Conservation (phyloP, 1,140 invertebrate genomes). For the Zaprionus capensis region DNA sequence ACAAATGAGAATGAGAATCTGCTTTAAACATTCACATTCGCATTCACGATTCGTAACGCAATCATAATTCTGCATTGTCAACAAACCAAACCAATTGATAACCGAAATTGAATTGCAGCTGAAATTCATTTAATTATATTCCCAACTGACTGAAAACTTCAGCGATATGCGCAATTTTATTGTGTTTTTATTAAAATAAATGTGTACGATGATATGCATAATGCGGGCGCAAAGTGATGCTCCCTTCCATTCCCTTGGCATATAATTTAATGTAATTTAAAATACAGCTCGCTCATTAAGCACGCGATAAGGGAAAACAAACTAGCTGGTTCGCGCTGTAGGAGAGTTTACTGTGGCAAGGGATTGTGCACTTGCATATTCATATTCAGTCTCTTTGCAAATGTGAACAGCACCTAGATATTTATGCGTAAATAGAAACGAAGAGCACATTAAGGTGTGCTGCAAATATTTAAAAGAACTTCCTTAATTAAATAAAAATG, state of each 20-base stretch:
- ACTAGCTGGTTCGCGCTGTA: background rate
- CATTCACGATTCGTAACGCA: slow-evolving; percentile 32
- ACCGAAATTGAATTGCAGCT: slow-evolving; percentile 19
- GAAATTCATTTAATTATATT: slow-evolving; percentile 17
- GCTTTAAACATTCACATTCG: slow-evolving; percentile 33
- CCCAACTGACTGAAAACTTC: background rate
- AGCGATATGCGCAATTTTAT: slow-evolving; percentile 7
- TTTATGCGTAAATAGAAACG: too few species aligned
- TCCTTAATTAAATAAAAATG: background rate
- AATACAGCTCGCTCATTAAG: background rate
- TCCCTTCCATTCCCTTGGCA: background rate
- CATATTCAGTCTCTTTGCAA: background rate
- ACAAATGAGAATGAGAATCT: slow-evolving; percentile 44
- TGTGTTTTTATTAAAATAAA: slow-evolving; percentile 24
- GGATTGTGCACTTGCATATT: too few species aligned
- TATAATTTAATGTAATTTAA: background rate
- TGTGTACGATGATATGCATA: slow-evolving; percentile 7
- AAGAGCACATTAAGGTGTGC: too few species aligned
- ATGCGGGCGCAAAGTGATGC: slow-evolving; percentile 10
- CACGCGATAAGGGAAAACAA: background rate
- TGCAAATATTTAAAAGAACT: background rate
- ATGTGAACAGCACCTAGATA: background rate
- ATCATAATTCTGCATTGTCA: slow-evolving; percentile 54
- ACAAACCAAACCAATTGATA: slow-evolving; percentile 36
- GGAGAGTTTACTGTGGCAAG: background rate